Evolutionary conservation across 2,797 vertebrate genomes (phyloP).

Genomic region (Brotogeris chrysoptera): DNA sequence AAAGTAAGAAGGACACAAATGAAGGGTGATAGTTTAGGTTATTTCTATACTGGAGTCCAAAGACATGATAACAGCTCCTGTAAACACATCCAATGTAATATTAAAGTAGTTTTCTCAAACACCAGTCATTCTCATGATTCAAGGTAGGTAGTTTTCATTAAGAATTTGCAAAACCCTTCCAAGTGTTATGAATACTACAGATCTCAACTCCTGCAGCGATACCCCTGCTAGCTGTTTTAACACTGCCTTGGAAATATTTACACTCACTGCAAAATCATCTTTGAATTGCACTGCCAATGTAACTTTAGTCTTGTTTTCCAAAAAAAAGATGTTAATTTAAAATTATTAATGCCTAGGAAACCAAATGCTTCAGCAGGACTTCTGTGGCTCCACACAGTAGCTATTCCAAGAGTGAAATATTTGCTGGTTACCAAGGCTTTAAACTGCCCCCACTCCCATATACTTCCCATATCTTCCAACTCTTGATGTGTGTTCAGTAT

Average conservation of each 20-base stretch:
- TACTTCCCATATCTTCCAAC: background rate
- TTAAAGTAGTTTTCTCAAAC: background rate
- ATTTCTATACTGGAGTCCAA: background rate
- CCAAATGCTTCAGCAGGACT: rapidly evolving
- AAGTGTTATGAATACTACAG: background rate
- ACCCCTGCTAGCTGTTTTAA: background rate
- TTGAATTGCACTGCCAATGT: background rate
- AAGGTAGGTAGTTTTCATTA: background rate
- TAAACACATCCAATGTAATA: background rate
- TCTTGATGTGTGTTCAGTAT: background rate
- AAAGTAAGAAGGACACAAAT: background rate
- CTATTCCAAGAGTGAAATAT: background rate
- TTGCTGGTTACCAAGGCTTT: background rate
- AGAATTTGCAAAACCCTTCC: background rate
- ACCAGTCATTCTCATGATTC: background rate
- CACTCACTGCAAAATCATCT: background rate
- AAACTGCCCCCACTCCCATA: background rate
- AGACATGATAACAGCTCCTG: background rate
- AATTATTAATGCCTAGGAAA: background rate
- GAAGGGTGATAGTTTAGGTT: background rate
- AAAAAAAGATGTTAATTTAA: background rate
- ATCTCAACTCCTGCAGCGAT: background rate
- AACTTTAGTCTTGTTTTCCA: background rate
- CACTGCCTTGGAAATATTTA: background rate
- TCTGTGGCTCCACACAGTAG: background rate